Base-by-base conservation (phyloP, 1,140 invertebrate species). In the Drosophila guanche region DNA sequence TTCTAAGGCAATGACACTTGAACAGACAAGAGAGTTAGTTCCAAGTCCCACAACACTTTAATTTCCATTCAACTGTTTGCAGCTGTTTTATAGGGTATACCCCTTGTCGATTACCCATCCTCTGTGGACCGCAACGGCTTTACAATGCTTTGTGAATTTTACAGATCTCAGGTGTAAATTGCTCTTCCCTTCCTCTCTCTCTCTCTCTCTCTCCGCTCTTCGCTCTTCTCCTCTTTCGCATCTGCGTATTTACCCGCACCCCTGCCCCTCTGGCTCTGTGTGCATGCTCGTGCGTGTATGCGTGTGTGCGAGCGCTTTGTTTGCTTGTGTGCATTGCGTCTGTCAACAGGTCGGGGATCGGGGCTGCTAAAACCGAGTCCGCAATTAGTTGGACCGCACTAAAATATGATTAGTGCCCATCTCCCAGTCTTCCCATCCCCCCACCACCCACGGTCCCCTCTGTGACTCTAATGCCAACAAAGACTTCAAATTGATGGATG, bases 331-430 rank as follows among this genome's bases (percentile, higher is more conserved):
- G 57, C 6, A 33, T 59, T 25, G 20, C 20, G 37, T 43, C 41
- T 76, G 66, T 71, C 80, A 71, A 76, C 62, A 41, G 12, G 12
- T 58, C 29, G 50, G 54, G 47, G 6, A 27, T 43, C 27, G 22
- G 57, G 48, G 50, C 23, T 33, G 37, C 66, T 27, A 22, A 43
- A 69, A 65, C 60, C 60, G 60, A 60, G 57, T 53, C 25, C 59
- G 57, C 77, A 86, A 86, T 85, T 85, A 85, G 81, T 78, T 75
- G 74, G 25, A 22, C 61, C 47, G 61, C 83, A 86, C 81, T 86
- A 81, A 86, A 86, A 86, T 78, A 88, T 86, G 83, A 86, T 86
- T 86, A 81, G 77, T 76, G 22, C 33, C 50, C 50, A 20, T 48
- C 55, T 41, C 12, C 16, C 62, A 37, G 2, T 37, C 33, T 1